Conservation (phyloP, 2,113 vertebrate species). For the Echinops telfairi region DNA sequence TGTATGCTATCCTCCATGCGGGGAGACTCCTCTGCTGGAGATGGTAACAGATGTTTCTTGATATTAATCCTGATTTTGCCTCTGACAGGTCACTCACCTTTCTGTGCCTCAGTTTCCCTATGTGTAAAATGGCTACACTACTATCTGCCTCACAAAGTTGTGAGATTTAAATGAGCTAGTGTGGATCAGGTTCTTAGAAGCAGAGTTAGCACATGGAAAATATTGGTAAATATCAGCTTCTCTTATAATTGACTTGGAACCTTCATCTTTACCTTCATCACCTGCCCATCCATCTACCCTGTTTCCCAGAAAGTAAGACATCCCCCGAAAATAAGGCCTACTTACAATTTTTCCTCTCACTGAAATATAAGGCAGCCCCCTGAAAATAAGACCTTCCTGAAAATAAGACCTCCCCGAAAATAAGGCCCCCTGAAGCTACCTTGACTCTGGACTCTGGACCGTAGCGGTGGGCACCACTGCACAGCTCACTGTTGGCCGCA, state of each 20-base stretch:
- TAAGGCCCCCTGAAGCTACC: too few relatives aligned
- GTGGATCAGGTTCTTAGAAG: neutral
- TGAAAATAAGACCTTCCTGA: too few relatives aligned
- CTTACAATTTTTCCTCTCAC: too few relatives aligned
- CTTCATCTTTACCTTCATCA: neutral
- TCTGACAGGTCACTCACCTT: neutral
- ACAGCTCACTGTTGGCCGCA: too few relatives aligned
- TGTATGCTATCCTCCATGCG: neutral
- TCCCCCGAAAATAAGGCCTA: too few relatives aligned
- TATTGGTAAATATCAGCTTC: neutral
- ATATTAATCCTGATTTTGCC: neutral
- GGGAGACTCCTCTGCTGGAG: neutral
- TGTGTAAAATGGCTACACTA: neutral
- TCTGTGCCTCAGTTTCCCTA: neutral
- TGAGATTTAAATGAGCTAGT: neutral
- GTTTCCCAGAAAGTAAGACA: too few relatives aligned
- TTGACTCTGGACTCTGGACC: too few relatives aligned
- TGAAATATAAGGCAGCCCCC: too few relatives aligned
- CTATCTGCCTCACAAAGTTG: neutral
- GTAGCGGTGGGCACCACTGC: too few relatives aligned
- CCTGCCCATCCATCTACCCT: too few relatives aligned
- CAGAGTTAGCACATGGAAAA: neutral
- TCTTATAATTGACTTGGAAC: neutral
- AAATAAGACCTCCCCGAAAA: too few relatives aligned
- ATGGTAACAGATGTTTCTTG: neutral